Base-by-base conservation (phyloP, 2,888 invertebrate species). In the Athripsodes cinereus region DNA sequence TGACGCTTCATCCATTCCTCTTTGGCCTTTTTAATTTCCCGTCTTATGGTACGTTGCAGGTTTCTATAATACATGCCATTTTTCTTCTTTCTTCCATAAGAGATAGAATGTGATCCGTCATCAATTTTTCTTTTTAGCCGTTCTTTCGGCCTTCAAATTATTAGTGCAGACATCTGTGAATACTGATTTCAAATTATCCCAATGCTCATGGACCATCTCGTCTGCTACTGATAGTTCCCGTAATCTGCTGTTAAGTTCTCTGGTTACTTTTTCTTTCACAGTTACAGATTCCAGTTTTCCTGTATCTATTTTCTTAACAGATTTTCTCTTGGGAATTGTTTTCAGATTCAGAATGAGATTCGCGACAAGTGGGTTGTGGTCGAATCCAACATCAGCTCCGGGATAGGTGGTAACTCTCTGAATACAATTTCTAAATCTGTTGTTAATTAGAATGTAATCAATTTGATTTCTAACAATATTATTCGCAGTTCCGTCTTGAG, bases 71-170 rank as follows among this genome's bases (percentile, higher is more conserved):
- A 2, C 19, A 18, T 48, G 21, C 5, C 2, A 48, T 48, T 48
- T 18, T 19, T 48, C 48, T 48, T 19, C 48, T n/a, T 13, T 48
- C 11, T 48, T 48, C 48, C 48, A 48, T 48, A 6, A 48, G 48
- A 18, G 5, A 5, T 18, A 48, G 21, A 19, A 48, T 48, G 21
- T 20, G 19, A 13, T 48, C 48, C 18, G 48, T 48, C 48, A 48
- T 48, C 48, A 6, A 48, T 18, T 19, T 44, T 3, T 44, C 16
- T 44, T 18, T 13, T 44, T 44, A 5, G 44, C 5, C 11, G 13
- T 13, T 6, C 3, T 44, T 3, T 44, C 13, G n/a, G 44, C 3
- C 44, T 44, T 2, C 18, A 44, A 44, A 3, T 44, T 44, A 13
- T 44, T 18, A 6, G 2, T 18, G 13, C 44, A 44, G 2, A 44